Percentiles rank a stretch among this genome's conserved stretches.
phyloP scores from a whole-genome alignment of 2,888 invertebrate genomes.

The Catocala nupta region DNA sequence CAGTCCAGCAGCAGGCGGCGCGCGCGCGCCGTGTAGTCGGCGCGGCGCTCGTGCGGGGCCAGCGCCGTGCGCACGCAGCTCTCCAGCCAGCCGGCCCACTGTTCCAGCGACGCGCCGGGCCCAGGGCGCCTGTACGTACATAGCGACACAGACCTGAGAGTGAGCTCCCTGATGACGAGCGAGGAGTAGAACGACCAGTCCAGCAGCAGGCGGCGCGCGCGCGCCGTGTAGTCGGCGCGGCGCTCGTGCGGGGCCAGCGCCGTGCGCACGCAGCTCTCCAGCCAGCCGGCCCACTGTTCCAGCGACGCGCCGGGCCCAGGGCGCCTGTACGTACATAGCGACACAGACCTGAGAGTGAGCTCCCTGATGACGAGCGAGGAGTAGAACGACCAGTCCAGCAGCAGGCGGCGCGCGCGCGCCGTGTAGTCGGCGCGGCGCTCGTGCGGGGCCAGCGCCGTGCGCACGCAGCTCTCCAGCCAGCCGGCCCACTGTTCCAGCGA shows the following conservation, averaged over 20 bases:
- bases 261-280: slow-evolving; percentile 96
- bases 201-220: slow-evolving; percentile 94
- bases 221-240: slow-evolving; percentile 93
- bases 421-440: slow-evolving; percentile 94
- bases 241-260: slow-evolving; percentile 96
- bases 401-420: slow-evolving; percentile 93
- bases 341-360: slow-evolving; percentile 91
- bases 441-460: slow-evolving; percentile 63
- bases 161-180: slow-evolving; percentile 98
- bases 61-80: slow-evolving; percentile 79
- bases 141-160: slow-evolving; percentile 84
- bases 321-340: too few relatives aligned
- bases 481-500: too few relatives aligned
- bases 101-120: too few relatives aligned
- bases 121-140: too few relatives aligned
- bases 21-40: slow-evolving; percentile 90
- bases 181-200: slow-evolving; percentile 99
- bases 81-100: too few relatives aligned
- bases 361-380: slow-evolving; percentile 99
- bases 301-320: too few relatives aligned
- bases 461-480: slow-evolving; percentile 89
- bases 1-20: too few relatives aligned
- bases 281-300: too few relatives aligned
- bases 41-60: slow-evolving; percentile 90
- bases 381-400: slow-evolving; percentile 99